A percentile compares a stretch with the other conserved stretches of the same genome.
phyloP scores from a whole-genome alignment of 2,113 vertebrate species.

The Coregonus clupeaformis region DNA sequence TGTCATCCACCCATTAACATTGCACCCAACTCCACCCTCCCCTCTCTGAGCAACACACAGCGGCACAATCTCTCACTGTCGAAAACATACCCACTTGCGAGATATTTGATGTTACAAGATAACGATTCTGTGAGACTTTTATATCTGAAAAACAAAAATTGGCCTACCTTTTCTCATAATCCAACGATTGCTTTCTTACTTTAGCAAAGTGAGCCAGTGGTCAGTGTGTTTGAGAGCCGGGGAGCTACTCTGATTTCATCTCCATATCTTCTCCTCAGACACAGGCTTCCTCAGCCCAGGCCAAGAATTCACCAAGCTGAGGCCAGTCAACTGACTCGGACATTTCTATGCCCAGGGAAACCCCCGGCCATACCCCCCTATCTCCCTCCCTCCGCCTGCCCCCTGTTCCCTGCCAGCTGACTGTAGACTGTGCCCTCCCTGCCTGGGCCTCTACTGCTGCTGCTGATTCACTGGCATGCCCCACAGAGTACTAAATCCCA shows the following conservation, averaged over 20 bases:
- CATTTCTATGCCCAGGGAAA: constrained; percentile 36
- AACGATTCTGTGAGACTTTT: neutral
- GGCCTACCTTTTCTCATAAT: neutral
- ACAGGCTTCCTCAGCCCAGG: constrained; percentile 27
- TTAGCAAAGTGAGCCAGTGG: neutral
- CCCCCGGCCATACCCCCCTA: neutral
- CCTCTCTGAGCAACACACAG: neutral
- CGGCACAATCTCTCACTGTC: constrained; percentile 1
- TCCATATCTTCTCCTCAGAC: constrained; percentile 12
- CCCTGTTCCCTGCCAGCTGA: constrained; percentile 4
- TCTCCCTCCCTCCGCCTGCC: neutral
- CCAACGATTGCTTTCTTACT: neutral
- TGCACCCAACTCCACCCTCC: neutral
- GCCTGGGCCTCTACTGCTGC: constrained; percentile 5
- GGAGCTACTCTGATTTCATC: neutral
- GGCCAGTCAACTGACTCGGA: constrained; percentile 27
- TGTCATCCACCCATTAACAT: constrained; percentile 31
- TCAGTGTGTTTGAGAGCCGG: neutral
- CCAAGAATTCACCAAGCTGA: constrained; percentile 38
- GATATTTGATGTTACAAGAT: neutral
- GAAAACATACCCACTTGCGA: neutral
- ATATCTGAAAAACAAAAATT: neutral
- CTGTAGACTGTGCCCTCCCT: neutral
- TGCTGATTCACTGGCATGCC: constrained; percentile 2
- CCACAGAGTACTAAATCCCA: neutral